These are phyloP conservation scores for Sprattus sprattus DNA, from an alignment of 2,113 vertebrate species.

Conservation along the genomic window DNA sequence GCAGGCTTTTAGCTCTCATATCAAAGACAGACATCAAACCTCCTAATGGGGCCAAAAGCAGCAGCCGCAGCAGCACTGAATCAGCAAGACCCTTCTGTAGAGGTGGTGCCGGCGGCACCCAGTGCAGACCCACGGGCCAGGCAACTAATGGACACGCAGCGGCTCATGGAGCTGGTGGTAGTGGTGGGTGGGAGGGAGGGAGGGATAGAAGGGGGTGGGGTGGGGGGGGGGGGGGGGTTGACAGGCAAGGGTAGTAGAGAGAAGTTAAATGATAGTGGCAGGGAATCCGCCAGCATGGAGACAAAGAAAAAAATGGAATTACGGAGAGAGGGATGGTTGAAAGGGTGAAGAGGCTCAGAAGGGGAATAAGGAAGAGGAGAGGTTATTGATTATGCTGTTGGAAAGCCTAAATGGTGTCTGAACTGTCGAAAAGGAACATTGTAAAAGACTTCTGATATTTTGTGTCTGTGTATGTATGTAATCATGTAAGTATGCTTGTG, in stretches of 20 bases:
- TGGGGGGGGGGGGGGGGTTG: neutral
- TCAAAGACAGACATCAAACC: conserved; percentile 46
- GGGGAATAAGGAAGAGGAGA: neutral
- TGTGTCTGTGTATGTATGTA: neutral
- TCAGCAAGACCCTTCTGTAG: conserved; percentile 45
- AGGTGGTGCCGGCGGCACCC: conserved; percentile 18
- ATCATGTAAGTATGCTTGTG: neutral
- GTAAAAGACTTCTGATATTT: neutral
- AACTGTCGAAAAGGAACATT: neutral
- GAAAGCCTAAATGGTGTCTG: neutral
- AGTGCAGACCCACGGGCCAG: neutral
- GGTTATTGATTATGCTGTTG: neutral
- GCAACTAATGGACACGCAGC: neutral
- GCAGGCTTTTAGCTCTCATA: conserved; percentile 53
- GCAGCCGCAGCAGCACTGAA: conserved; percentile 36
- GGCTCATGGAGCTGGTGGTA: neutral
- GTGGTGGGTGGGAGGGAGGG: neutral
- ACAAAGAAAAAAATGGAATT: neutral
- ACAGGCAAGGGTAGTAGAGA: neutral
- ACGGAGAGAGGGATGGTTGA: neutral
- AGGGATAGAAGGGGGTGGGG: neutral
- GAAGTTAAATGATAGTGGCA: neutral
- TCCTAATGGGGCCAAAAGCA: conserved; percentile 51
- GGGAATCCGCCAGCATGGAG: neutral
- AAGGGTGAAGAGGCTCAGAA: neutral